Conservation (phyloP, 2,113 vertebrate species). For the Menura novaehollandiae region DNA sequence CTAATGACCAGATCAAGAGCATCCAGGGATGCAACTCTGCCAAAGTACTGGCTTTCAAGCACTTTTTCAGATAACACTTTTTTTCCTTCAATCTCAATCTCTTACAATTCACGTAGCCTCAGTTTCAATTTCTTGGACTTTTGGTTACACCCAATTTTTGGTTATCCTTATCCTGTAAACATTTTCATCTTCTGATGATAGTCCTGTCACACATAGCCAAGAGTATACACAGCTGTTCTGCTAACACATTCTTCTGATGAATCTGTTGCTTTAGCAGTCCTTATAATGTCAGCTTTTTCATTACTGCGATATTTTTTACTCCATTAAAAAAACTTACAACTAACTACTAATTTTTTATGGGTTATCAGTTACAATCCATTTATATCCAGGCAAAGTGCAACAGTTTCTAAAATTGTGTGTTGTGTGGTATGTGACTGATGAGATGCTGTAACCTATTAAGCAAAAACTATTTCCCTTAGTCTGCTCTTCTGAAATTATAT, state of each 20-base stretch:
- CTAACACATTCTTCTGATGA: neutral
- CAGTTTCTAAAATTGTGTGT: slow-evolving; percentile 7
- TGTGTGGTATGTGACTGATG: neutral
- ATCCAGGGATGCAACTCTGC: neutral
- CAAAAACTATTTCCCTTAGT: slow-evolving; percentile 10
- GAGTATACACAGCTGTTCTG: neutral
- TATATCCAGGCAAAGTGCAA: slow-evolving; percentile 7
- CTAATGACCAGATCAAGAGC: neutral
- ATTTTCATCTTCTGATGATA: neutral
- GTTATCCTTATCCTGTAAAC: neutral
- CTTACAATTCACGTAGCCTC: neutral
- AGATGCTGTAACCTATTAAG: neutral
- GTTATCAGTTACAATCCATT: slow-evolving; percentile 41
- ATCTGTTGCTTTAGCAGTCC: slow-evolving; percentile 1
- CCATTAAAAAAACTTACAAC: slow-evolving; percentile 13
- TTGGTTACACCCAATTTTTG: neutral
- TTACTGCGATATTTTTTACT: neutral
- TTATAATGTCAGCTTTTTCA: slow-evolving; percentile 35
- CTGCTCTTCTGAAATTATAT: slow-evolving; percentile 2
- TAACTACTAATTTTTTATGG: slow-evolving; percentile 35
- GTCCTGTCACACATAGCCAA: neutral
- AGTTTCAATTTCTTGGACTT: neutral
- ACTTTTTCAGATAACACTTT: neutral
- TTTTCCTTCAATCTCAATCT: neutral
- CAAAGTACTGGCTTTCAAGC: neutral